phyloP scores from a whole-genome alignment of 2,113 vertebrate species.

The Gopherus flavomarginatus region DNA sequence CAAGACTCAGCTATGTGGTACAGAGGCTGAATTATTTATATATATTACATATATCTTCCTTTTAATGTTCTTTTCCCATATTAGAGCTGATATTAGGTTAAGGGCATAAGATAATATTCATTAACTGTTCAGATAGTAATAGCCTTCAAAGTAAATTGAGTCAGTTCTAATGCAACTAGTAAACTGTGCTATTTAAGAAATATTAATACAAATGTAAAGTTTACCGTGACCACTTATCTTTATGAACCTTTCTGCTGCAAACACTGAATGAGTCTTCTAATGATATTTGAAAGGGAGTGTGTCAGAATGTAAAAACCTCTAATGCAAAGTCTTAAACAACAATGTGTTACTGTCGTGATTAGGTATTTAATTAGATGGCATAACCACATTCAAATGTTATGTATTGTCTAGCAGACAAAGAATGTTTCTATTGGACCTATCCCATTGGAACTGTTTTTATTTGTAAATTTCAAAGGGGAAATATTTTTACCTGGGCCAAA shows the following conservation, averaged over 20 bases:
- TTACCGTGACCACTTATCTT: neutral
- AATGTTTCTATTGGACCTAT: neutral
- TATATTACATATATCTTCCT: neutral
- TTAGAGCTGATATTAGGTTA: neutral
- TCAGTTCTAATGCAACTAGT: neutral
- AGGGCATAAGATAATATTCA: neutral
- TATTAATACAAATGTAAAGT: neutral
- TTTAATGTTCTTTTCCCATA: neutral
- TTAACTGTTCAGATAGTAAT: neutral
- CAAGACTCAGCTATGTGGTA: neutral
- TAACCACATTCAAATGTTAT: neutral
- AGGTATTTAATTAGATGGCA: neutral
- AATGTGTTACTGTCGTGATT: neutral
- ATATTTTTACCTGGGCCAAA: neutral
- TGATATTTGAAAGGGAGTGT: neutral
- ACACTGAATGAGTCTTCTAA: neutral
- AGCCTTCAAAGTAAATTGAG: neutral
- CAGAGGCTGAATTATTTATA: neutral
- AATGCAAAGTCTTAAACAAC: neutral
- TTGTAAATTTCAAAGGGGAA: neutral
- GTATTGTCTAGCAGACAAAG: neutral
- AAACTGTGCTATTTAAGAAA: constrained; percentile 12
- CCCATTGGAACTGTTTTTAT: neutral
- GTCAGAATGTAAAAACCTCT: neutral
- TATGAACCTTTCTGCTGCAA: constrained; percentile 1